A percentile compares a stretch with the other conserved stretches of the same genome.
Evolutionary conservation across 1,140 invertebrate genomes (phyloP).

Genomic region (Macrocentrus cingulum): DNA sequence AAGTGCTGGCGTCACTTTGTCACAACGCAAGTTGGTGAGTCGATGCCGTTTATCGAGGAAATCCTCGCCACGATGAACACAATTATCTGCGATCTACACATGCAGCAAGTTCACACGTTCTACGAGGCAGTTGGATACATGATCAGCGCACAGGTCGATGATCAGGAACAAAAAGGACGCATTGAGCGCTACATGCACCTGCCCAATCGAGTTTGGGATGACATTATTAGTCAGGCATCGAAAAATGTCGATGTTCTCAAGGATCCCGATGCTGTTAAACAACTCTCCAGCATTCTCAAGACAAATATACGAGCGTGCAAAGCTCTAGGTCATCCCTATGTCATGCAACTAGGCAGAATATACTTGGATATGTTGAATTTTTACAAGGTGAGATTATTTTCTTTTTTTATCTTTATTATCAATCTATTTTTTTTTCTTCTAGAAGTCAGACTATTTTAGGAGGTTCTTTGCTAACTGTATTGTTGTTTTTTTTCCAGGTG

Average conservation of each 20-base stretch:
- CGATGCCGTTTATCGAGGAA: conserved; percentile 98
- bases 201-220: conserved; percentile 99
- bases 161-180: conserved; percentile 84
- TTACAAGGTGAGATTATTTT: conserved; percentile 76
- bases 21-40: conserved; percentile 92
- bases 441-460: not conserved
- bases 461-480: not conserved
- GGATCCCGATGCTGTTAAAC: conserved; percentile 95
- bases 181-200: conserved; percentile 98
- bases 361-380: conserved; percentile 99
- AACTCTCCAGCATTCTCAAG: conserved; percentile 96
- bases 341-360: conserved; percentile 92
- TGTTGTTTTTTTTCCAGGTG: conserved; percentile 50
- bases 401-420: too few species aligned
- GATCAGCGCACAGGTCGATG: conserved; percentile 94
- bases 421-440: too few species aligned
- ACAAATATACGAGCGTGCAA: conserved; percentile 98
- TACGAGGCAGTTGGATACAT: conserved; percentile 99
- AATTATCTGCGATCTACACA: conserved; percentile 98
- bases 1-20: conserved; percentile 99
- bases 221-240: conserved; percentile 95
- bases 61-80: conserved; percentile 94
- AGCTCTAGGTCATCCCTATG: conserved; percentile 94
- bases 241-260: conserved; percentile 96
- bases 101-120: conserved; percentile 99